phyloP scores from a whole-genome alignment of 2,113 vertebrate genomes.

The Psittacus erithacus region DNA sequence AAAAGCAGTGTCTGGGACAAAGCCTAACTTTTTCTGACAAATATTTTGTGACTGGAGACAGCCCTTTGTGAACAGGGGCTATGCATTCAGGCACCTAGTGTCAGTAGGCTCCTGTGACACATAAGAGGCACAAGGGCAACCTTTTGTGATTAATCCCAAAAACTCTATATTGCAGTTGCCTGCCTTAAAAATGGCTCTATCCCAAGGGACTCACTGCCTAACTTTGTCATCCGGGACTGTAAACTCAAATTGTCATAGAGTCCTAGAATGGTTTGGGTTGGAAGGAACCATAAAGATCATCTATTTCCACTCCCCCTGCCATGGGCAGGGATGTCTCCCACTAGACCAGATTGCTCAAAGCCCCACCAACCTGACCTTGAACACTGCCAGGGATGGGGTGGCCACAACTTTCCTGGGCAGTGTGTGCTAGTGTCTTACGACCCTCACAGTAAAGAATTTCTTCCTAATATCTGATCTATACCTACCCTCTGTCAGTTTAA shows the following conservation, averaged over 20 bases:
- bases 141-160: neutral
- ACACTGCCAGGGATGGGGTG: neutral
- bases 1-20: neutral
- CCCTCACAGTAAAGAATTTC: neutral
- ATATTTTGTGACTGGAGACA: neutral
- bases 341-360: neutral
- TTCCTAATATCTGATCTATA: neutral
- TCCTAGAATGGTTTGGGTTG: neutral
- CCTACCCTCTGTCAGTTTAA: neutral
- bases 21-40: neutral
- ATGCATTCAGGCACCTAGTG: neutral
- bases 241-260: neutral
- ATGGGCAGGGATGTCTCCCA: no score
- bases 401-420: neutral
- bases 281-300: neutral
- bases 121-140: neutral
- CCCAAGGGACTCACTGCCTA: neutral
- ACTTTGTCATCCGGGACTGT: neutral
- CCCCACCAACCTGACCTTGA: neutral
- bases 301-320: no score
- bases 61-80: neutral
- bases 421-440: neutral
- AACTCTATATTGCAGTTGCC: neutral
- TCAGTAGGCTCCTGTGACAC: neutral
- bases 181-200: neutral